Evolutionary conservation across 2,888 invertebrate species (phyloP).

Genomic region (Dastarcus helophoroides): DNA sequence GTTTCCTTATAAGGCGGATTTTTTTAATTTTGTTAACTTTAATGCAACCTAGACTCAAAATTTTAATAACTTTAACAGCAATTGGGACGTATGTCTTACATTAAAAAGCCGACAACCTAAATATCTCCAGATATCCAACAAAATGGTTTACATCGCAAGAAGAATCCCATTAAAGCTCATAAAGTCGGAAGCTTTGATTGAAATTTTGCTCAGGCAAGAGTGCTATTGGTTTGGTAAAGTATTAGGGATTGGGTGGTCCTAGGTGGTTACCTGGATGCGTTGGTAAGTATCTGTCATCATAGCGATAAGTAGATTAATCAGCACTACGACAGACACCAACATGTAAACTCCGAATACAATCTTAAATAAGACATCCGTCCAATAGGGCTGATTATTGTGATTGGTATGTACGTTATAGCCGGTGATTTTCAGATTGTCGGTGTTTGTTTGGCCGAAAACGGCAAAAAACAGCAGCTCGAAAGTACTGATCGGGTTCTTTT

Average conservation of each 20-base stretch:
- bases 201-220: too few relatives aligned
- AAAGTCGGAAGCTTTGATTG: too few relatives aligned
- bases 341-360: conserved; percentile 88
- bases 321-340: conserved; percentile 97
- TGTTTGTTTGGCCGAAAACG: conserved; percentile 88
- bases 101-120: too few relatives aligned
- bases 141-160: too few relatives aligned
- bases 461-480: conserved; percentile 99
- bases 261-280: conserved; percentile 75
- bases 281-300: conserved; percentile 99
- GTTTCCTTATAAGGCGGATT: too few relatives aligned
- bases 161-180: too few relatives aligned
- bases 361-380: conserved; percentile 83
- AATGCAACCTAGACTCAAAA: too few relatives aligned
- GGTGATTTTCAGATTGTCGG: conserved; percentile 65
- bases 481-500: conserved; percentile 82
- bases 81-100: too few relatives aligned
- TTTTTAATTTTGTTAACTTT: too few relatives aligned
- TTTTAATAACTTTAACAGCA: too few relatives aligned
- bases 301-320: conserved; percentile 98
- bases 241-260: background rate
- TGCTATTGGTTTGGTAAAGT: too few relatives aligned
- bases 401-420: conserved; percentile 40
- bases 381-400: conserved; percentile 53
- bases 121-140: too few relatives aligned